A percentile compares a stretch with the other conserved stretches of the same genome.
These are phyloP conservation scores for Zaprionus bogoriensis DNA, from an alignment of 2,888 invertebrate species.

Conservation along the genomic window DNA sequence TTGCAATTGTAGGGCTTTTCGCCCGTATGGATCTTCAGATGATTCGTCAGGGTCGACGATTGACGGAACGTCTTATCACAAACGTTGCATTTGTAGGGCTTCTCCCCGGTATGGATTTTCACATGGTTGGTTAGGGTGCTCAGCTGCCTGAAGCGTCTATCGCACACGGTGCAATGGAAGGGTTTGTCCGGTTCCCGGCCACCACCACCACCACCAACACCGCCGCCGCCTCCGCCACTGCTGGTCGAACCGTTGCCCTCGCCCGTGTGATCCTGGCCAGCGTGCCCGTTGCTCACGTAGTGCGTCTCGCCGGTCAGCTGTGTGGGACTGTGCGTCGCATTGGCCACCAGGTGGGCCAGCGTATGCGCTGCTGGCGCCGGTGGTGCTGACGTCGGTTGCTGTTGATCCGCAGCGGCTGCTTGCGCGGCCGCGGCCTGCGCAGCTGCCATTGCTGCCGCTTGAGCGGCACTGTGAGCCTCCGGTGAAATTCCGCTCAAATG, in stretches of 20 bases:
- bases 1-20: constrained; percentile 83
- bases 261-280: constrained; percentile 56
- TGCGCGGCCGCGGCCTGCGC: constrained; percentile 81
- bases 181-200: constrained; percentile 81
- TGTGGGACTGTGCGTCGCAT: constrained; percentile 77
- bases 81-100: constrained; percentile 83
- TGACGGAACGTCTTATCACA: constrained; percentile 83
- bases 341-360: constrained; percentile 75
- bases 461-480: constrained; percentile 81
- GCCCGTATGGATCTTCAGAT: constrained; percentile 83
- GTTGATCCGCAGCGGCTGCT: constrained; percentile 79
- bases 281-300: constrained; percentile 65
- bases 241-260: constrained; percentile 61
- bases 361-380: constrained; percentile 62
- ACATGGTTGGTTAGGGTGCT: constrained; percentile 83
- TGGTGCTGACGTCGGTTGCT: constrained; percentile 46
- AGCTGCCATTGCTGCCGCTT: constrained; percentile 82
- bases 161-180: constrained; percentile 83
- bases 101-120: constrained; percentile 83
- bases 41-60: constrained; percentile 83
- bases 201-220: constrained; percentile 42
- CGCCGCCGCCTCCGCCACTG: constrained; percentile 46
- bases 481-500: constrained; percentile 78
- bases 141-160: constrained; percentile 82
- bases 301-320: constrained; percentile 62